Percentiles rank a stretch among this genome's conserved stretches.
phyloP scores from a whole-genome alignment of 2,797 vertebrate species.

The Lepus townsendii region DNA sequence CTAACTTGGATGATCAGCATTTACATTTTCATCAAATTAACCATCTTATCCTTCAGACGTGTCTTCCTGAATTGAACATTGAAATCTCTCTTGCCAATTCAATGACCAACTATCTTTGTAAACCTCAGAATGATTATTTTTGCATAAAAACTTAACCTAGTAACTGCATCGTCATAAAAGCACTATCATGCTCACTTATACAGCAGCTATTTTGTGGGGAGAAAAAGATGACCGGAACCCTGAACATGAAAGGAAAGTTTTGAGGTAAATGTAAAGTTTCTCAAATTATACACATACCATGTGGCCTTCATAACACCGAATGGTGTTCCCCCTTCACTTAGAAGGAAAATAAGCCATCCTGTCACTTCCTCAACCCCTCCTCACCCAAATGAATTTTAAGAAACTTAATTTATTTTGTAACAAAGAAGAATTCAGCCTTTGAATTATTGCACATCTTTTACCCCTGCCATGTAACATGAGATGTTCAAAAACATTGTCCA shows the following conservation, averaged over 20 bases:
- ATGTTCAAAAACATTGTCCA: background rate
- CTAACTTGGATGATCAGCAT: slow-evolving; percentile 58
- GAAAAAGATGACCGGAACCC: background rate
- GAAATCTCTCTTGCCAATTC: slow-evolving; percentile 35
- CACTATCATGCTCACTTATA: background rate
- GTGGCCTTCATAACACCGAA: background rate
- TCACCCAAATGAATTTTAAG: slow-evolving; percentile 9
- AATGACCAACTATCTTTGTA: slow-evolving; percentile 34
- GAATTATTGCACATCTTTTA: background rate
- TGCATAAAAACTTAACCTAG: slow-evolving; percentile 25
- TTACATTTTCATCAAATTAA: slow-evolving; percentile 50
- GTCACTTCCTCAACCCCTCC: rapidly evolving
- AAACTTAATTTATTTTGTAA: background rate
- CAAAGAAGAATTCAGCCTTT: background rate
- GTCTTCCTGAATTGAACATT: slow-evolving; percentile 53
- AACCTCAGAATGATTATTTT: background rate
- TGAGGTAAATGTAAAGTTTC: slow-evolving; percentile 43
- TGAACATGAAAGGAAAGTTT: slow-evolving; percentile 48
- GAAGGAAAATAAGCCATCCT: background rate
- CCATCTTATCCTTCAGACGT: slow-evolving; percentile 23
- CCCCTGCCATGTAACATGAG: background rate
- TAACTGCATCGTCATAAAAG: slow-evolving; percentile 44
- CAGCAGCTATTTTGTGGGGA: slow-evolving; percentile 28
- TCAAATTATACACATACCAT: background rate
- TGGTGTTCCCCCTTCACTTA: background rate